Base-by-base conservation (phyloP, 2,113 vertebrate species). In the Nannobrachium achirus region DNA sequence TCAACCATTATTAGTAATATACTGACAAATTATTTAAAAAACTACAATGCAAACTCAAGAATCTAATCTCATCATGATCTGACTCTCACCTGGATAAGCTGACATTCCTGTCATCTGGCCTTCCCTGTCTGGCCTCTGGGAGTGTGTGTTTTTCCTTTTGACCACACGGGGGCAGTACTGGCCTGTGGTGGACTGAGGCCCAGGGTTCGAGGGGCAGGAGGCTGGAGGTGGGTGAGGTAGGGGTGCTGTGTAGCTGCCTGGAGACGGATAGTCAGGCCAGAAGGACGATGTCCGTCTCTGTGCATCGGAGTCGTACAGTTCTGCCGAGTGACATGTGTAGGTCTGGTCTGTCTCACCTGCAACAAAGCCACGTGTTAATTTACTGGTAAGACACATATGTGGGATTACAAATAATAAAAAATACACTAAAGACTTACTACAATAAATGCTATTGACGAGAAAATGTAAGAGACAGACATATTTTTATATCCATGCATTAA, bases 131-230 rank as follows among this genome's bases (percentile, higher is more conserved):
- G 78, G 50, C 73, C 90, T 90, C 46, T 88, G 92, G 0, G 69
- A 49, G 16, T 78, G 39, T 14, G 81, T 16, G 51, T 16, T 86
- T 66, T 90, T 91, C n/a, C 89, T 84, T 77, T 94, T 94, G 60
- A 69, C 84, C 89, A 92, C 88, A 71, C 91, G 92, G 52, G 87
- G 88, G 81, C 91, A 94, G 90, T 89, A 92, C 6, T 77, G 85
- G 62, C 88, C 90, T 13, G 87, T 40, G 7, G 87, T 40, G 7
- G 91, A 14, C 48, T 76, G 86, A 1, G 83, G 62, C 40, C 66
- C 19, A 9, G 78, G 25, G 45, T 66, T 69, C 0, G 88, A 63
- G 7, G 78, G 57, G 64, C 88, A 82, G 15, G 89, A 75, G 52
- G 71, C 5, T 1, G 73, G 41, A 10, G 74, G 38, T 1, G 79